Base-by-base conservation (phyloP, 1,140 invertebrate species). In the Pogonomyrmex barbatus region DNA sequence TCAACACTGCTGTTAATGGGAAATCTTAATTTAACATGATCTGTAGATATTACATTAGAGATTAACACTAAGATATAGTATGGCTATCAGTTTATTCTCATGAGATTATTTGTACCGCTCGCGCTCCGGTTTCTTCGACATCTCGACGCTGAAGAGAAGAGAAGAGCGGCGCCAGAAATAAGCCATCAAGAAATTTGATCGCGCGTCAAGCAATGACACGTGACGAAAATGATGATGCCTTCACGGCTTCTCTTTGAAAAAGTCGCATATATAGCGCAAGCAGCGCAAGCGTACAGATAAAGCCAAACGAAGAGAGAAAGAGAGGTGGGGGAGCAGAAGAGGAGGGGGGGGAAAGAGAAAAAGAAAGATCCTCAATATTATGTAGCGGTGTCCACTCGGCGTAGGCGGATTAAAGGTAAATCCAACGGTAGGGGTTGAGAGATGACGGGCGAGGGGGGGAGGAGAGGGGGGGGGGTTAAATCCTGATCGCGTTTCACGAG, bases 401-500 rank as follows among this genome's bases (percentile, higher is more conserved):
- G 90, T 89, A 91, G 92, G 89, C 91, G 91, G 91, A 93, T 92
- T 93, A 93, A 90, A 54, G 82, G 67, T 85, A 79, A 85, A 81
- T 75, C 88, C 85, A 89, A 87, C 75, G 88, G 73, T 33, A 24
- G 24, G 24, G 24, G 24, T 24, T 24, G 24, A 24, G 24, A 24
- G 33, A 65, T 36, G 65, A 67, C 17, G 33, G 42, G 39, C 60
- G 4, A 17, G 87, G 77, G 17, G 47, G 4, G 45, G 4, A 10
- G 42, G 10, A 56, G 36, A 1, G 24, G 39, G 85, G 30, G 42
- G 62, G 52, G 86, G 75, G 81, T 84, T 87, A 92, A 91, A 92
- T 93, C 91, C 91, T 93, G 93, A 94, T 94, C 93, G 93, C 87
- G 91, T 94, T 94, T 94, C 92, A 94, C 93, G 93, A 92, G 88